Conservation (phyloP, 2,113 vertebrate genomes). For the Cranoglanis bouderius region DNA sequence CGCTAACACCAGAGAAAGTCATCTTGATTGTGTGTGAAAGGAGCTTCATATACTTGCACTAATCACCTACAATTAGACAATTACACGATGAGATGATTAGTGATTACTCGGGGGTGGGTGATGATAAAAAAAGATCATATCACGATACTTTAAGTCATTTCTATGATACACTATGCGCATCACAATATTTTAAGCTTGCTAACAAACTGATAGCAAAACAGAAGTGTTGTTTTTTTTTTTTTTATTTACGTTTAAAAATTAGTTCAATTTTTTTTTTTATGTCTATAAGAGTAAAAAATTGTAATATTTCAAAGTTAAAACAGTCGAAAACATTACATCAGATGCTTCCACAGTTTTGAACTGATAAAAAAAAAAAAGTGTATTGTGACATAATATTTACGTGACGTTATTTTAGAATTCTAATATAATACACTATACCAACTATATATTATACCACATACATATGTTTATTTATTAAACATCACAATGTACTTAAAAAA, state of each 20-base stretch:
- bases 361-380: no score
- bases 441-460: no score
- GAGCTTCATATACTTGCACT: conserved; percentile 8
- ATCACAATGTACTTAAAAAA: not conserved
- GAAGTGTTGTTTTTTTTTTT: not conserved
- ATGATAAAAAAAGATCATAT: not conserved
- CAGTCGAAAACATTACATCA: no score
- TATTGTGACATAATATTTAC: no score
- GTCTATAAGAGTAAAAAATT: no score
- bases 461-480: not conserved
- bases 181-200: not conserved
- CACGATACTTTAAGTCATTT: not conserved
- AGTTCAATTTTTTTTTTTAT: no score
- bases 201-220: not conserved
- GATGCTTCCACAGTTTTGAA: not conserved
- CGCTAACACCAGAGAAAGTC: not conserved
- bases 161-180: not conserved
- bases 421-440: not conserved
- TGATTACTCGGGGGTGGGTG: conserved; percentile 4
- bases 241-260: not conserved
- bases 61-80: conserved; percentile 24
- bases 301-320: no score
- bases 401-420: not conserved
- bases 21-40: not conserved
- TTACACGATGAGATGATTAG: conserved; percentile 19